Base-by-base conservation (phyloP, 2,113 vertebrate genomes). In the Hypomesus transpacificus region DNA sequence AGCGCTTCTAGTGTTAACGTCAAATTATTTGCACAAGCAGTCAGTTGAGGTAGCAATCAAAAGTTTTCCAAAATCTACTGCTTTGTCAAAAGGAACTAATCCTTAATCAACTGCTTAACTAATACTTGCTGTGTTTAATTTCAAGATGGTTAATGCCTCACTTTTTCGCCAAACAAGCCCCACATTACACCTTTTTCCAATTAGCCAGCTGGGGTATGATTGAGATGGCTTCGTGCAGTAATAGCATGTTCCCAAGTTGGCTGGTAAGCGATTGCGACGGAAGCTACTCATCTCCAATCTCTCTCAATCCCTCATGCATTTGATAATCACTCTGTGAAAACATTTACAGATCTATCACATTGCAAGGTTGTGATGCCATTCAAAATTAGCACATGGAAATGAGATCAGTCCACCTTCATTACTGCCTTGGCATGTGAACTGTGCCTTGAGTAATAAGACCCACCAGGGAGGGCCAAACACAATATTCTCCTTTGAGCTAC, bases 331-430 rank as follows among this genome's bases (percentile, higher is more conserved):
- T 84, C 63, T 4, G 74, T 76, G 77, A 82, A 85, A 86, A 85
- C 80, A 86, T 86, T 87, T 86, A 66, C 71, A 82, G 83, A 87
- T 84, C 84, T 67, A 66, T 67, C 76, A 63, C 64, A 39, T 71
- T 50, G 80, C 75, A 75, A 72, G 82, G 73, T 77, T 84, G 75
- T 81, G 76, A 61, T 81, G 84, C 85, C 86, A 80, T 80, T 85
- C 74, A 73, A 81, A 76, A 89, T 88, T 88, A 87, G 66, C 39
- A 64, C 2, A 14, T 69, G 39, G n/a, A 52, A 51, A 82, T 82
- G 80, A 86, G 71, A 82, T 79, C 77, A 53, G 78, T 89, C 87
- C 39, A 70, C 74, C 76, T 79, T 86, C 77, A 88, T 89, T 87
- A 88, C 78, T 52, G 24, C 69, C 75, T 80, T 87, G 84, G 81